Evolutionary conservation across 2,888 invertebrate genomes (phyloP), one percentile per base, ranked within the genome.

Genomic region (Dicyrtomina minuta): DNA sequence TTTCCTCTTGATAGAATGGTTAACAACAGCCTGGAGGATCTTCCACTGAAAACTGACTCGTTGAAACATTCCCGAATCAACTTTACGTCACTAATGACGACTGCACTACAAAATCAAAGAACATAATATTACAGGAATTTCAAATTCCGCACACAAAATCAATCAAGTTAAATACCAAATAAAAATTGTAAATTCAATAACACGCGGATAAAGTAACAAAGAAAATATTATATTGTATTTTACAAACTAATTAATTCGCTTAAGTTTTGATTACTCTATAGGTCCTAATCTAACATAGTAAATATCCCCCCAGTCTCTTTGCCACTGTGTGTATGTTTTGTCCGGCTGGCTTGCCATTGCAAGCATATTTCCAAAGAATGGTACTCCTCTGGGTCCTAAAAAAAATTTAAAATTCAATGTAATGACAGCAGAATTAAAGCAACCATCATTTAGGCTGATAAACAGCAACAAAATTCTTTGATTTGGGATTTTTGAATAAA

Each of bases 41-140:
- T 12, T n/a, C 61, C 61, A 61, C 43, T 61, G 26, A 61, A 61
- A 1, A 61, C 61, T 1, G 46, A 26, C 5, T 61, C 46, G n/a
- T 61, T 61, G n/a, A 61, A 61, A 17, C 61, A 61, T 3, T 61
- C 46, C 27, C 46, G 44, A 1, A 61, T 49, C 46, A 61, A 13
- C 24, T 61, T 41, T 0, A 26, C 26, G 12, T 49, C 43, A 5
- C 61, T 27, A 2, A 61, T 26, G 4, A 61, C 61, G 0, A 61
- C 44, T 10, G 46, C 24, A 13, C 61, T 61, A 27, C 10, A 27
- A n/a, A n/a, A n/a, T n/a, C n/a, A 26, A 61, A 46, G n/a, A 55
- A n/a, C n/a, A n/a, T n/a, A n/a, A n/a, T n/a, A n/a, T n/a, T n/a
- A n/a, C n/a, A n/a, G n/a, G n/a, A n/a, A n/a, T n/a, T n/a, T n/a